Base-by-base conservation (phyloP, 37 sponge, comb jelly and placozoan genomes). In the Spongia lamella region DNA sequence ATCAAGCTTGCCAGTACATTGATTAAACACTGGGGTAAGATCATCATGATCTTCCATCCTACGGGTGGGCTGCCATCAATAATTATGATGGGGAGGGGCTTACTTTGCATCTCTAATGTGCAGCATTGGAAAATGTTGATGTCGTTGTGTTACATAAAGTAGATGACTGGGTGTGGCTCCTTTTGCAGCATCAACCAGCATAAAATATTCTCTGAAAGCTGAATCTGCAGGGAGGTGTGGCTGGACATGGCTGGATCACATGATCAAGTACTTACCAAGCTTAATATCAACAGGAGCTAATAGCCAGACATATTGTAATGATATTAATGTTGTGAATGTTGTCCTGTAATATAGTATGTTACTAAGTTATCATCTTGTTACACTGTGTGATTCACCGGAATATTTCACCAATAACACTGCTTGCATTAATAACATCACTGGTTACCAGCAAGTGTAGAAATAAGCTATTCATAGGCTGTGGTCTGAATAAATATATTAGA, bases 21-120 rank as follows among this genome's bases (percentile, higher is more conserved):
- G 76, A 5, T 54, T 76, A 66, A 98, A 85, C 51, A 98, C 81
- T 7, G 96, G 96, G 20, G 82, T 65, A 25, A 98, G 71, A 81
- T 98, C 99, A 77, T 98, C 99, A 68, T 90, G 59, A 65, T 98
- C 99, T 79, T 98, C 99, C 56, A 89, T 84, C 51, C 70, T 72
- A 20, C 31, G 32, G 19, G 17, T 30, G 21, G 27, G 31, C 7
- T 25, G 30, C 13, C 30, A 29, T 0, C 29, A 51, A 11, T 26
- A 1, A 51, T 25, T 49, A 51, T 25, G 35, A 29, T 4, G 0
- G 29, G 13, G 30, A 6, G 34, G 32, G 32, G 11, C 43, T 2
- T 2, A 73, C 74, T 56, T 81, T 7, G 89, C 89, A 31, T 63
- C 56, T 7, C 93, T 53, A 13, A 93, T 58, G 65, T 88, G 83